These are phyloP conservation scores for Urocolius indicus DNA, from an alignment of 2,113 vertebrate species.

Conservation along the genomic window DNA sequence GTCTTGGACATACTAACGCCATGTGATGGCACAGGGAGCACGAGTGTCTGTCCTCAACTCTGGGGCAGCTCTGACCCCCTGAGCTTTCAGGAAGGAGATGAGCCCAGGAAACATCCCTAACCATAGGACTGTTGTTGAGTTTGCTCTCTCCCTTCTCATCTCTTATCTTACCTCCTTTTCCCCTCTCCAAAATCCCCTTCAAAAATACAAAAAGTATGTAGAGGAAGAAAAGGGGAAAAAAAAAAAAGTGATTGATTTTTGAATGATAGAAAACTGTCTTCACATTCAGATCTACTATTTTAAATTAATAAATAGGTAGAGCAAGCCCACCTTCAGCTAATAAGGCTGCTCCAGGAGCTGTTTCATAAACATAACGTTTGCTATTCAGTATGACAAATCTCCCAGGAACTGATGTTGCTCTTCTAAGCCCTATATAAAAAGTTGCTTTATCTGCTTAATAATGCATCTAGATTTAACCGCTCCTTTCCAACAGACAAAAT, in stretches of 20 bases:
- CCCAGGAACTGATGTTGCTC: neutral
- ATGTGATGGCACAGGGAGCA: neutral
- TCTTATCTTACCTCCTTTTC: neutral
- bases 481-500: conserved; percentile 36
- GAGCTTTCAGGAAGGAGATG: neutral
- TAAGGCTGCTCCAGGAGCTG: neutral
- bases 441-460: conserved; percentile 38
- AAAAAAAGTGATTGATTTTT: neutral
- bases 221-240: neutral
- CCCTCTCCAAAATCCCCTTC: neutral
- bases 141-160: neutral
- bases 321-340: neutral
- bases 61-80: neutral
- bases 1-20: neutral
- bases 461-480: conserved; percentile 31
- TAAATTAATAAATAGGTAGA: neutral
- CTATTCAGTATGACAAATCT: neutral
- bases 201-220: neutral
- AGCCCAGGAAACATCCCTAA: neutral
- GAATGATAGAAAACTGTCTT: neutral
- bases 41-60: fast-evolving
- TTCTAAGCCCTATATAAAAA: neutral
- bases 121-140: fast-evolving
- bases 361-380: neutral
- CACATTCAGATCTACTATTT: neutral